phyloP scores from a whole-genome alignment of 2,113 vertebrate genomes.

The Sebastes fasciatus region DNA sequence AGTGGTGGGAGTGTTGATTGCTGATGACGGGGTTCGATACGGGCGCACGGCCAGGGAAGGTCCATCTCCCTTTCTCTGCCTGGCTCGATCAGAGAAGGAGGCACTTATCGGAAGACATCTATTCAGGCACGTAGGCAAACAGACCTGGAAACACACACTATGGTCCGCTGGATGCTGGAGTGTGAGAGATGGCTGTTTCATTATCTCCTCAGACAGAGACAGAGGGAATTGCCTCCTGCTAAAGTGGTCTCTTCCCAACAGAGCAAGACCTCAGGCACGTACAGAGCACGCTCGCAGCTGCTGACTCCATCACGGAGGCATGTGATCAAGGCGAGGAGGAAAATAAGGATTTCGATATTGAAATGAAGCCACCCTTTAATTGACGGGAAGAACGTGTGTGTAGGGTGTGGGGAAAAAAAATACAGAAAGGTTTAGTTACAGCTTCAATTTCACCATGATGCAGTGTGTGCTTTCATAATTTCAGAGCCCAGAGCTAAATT shows the following conservation, averaged over 20 bases:
- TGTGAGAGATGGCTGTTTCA: conserved; percentile 37
- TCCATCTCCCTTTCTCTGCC: conserved; percentile 37
- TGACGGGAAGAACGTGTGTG: conserved; percentile 21
- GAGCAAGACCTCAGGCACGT: conserved; percentile 56
- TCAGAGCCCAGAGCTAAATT: conserved; percentile 47
- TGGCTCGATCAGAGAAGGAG: conserved; percentile 50
- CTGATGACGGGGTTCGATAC: conserved; percentile 32
- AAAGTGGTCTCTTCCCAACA: conserved; percentile 59
- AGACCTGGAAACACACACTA: conserved; percentile 21
- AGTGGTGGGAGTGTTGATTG: conserved; percentile 34
- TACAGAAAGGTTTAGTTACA: not conserved
- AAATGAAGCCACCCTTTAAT: conserved; percentile 33
- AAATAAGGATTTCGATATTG: conserved; percentile 23
- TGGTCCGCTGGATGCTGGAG: conserved; percentile 39
- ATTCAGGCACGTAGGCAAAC: conserved; percentile 18
- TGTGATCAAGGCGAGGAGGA: conserved; percentile 31
- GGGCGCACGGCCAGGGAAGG: conserved; percentile 16
- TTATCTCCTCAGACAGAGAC: conserved; percentile 71
- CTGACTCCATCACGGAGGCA: conserved; percentile 46
- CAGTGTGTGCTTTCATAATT: conserved; percentile 35
- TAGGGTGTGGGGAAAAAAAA: conserved; percentile 5
- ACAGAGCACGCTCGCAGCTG: conserved; percentile 34
- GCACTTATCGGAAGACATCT: conserved; percentile 41
- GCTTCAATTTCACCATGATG: conserved; percentile 24
- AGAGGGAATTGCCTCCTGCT: conserved; percentile 63